phyloP scores from a whole-genome alignment of 2,888 invertebrate species.

The Catonia carolina region DNA sequence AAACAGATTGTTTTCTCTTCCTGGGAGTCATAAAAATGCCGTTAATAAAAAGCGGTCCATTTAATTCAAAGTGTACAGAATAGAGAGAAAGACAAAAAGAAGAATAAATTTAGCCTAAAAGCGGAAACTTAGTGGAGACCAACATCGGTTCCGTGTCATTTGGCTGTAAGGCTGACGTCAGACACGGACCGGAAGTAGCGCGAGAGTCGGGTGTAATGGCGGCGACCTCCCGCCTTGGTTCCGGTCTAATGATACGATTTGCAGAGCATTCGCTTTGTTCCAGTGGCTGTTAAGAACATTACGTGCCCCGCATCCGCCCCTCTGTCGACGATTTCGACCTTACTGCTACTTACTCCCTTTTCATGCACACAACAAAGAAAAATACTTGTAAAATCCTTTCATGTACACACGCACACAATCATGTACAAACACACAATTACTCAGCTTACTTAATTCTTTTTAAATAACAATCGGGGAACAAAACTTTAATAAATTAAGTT shows the following conservation, averaged over 20 bases:
- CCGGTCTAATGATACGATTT: conserved; percentile 12
- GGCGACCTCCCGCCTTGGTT: conserved; percentile 5
- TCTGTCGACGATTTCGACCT: neutral
- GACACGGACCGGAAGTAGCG: neutral
- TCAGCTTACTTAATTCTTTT: too few species aligned
- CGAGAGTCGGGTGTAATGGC: conserved; percentile 6
- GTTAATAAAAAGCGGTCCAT: too few species aligned
- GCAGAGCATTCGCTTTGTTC: conserved; percentile 9
- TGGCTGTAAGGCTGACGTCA: neutral
- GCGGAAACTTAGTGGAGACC: conserved; percentile 7
- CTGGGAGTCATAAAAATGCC: too few species aligned
- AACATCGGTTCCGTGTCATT: conserved; percentile 13
- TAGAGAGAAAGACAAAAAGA: neutral
- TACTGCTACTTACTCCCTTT: too few species aligned
- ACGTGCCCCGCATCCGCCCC: neutral
- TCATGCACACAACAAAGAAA: too few species aligned
- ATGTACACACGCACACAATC: too few species aligned
- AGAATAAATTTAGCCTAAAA: conserved; percentile 10
- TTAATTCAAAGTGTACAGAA: neutral
- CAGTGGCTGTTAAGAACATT: conserved; percentile 3
- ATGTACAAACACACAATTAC: too few species aligned
- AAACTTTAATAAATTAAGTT: too few species aligned
- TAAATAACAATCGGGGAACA: too few species aligned
- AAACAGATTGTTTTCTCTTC: too few species aligned
- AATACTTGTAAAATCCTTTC: too few species aligned